A percentile compares a stretch with the other conserved stretches of the same genome.
phyloP scores from a whole-genome alignment of 2,888 invertebrate genomes.

The Auanema freiburgensis region DNA sequence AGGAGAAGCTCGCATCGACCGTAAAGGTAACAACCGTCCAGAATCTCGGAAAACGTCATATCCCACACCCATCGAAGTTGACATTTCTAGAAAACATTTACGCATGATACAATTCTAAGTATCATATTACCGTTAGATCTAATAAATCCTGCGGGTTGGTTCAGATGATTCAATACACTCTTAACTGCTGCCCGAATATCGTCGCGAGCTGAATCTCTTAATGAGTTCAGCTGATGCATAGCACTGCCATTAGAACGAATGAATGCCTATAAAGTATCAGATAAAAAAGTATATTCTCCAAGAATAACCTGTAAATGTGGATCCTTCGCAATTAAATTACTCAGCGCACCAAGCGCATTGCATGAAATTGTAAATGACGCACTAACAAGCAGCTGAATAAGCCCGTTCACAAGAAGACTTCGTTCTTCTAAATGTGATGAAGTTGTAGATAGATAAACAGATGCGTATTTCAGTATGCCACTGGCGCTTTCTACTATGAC shows the following conservation, averaged over 20 bases:
- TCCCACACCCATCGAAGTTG: constrained; percentile 16
- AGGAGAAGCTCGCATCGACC: constrained; percentile 34
- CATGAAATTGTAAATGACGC: constrained; percentile 53
- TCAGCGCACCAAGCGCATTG: constrained; percentile 53
- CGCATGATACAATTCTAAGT: neutral
- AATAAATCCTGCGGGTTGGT: constrained; percentile 23
- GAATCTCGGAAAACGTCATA: constrained; percentile 2
- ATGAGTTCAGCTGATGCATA: constrained; percentile 37
- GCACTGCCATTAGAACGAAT: constrained; percentile 38
- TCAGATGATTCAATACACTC: constrained; percentile 36
- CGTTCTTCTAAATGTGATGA: constrained; percentile 35
- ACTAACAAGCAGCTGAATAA: constrained; percentile 47
- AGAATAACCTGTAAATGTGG: constrained; percentile 43
- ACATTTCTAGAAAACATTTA: constrained; percentile 14
- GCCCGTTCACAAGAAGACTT: constrained; percentile 25
- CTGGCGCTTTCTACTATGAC: constrained; percentile 53
- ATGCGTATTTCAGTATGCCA: constrained; percentile 59
- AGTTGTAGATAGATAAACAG: constrained; percentile 34
- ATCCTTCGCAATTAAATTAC: constrained; percentile 47
- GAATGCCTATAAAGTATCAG: constrained; percentile 14
- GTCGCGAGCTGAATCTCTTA: constrained; percentile 52
- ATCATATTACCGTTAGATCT: neutral
- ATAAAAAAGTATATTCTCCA: neutral
- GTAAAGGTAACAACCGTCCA: constrained; percentile 21
- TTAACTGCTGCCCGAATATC: constrained; percentile 47